These are phyloP conservation scores for Clarias laeviceps DNA, from an alignment of 2,797 vertebrate genomes.

Conservation along the genomic window DNA sequence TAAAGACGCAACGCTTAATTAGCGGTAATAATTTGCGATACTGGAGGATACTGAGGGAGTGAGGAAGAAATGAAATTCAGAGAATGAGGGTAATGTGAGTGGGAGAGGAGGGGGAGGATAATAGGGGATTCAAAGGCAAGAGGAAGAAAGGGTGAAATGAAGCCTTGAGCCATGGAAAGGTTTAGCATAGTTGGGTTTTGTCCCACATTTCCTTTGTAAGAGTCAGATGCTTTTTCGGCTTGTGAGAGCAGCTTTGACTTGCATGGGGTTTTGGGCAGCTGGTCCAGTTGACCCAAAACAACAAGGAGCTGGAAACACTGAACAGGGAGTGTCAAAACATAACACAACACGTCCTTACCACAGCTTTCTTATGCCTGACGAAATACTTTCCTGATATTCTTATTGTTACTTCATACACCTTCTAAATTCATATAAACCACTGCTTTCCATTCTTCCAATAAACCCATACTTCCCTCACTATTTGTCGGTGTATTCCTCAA, in stretches of 20 bases:
- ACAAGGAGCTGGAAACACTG: constrained; percentile 48
- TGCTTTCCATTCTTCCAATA: neutral
- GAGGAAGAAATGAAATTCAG: constrained; percentile 6
- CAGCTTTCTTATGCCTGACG: neutral
- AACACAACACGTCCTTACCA: neutral
- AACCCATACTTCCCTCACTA: neutral
- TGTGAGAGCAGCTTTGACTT: constrained; percentile 54
- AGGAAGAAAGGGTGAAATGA: constrained; percentile 48
- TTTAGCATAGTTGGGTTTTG: constrained; percentile 60
- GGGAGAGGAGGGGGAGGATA: constrained; percentile 15
- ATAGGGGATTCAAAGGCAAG: constrained; percentile 14
- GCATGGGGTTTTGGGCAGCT: constrained; percentile 43
- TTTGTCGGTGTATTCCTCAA: neutral
- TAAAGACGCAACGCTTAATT: constrained; percentile 5
- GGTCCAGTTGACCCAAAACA: constrained; percentile 53
- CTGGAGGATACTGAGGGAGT: neutral
- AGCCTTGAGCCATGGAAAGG: constrained; percentile 53
- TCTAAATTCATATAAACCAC: neutral
- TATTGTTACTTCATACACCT: neutral
- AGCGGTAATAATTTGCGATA: neutral
- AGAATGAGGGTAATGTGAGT: neutral
- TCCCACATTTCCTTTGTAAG: constrained; percentile 54
- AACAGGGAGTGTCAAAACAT: constrained; percentile 20
- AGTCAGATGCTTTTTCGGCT: constrained; percentile 55
- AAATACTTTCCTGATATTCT: neutral